phyloP scores from a whole-genome alignment of 1,140 invertebrate species.

The Drosophila leontia region DNA sequence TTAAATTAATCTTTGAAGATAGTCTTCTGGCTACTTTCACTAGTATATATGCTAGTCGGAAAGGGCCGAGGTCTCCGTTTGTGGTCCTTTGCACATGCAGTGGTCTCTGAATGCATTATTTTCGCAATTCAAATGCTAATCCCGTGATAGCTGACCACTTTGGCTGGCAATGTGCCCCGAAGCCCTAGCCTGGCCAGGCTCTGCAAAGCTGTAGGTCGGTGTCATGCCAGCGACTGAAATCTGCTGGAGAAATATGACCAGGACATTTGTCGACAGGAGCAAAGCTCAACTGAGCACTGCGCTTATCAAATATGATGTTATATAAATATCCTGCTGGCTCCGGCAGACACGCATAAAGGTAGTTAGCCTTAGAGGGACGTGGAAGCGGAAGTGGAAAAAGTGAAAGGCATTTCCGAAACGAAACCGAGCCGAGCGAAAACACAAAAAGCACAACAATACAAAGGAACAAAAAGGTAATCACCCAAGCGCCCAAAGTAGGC shows the following conservation, averaged over 20 bases:
- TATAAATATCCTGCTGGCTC: constrained; percentile 62
- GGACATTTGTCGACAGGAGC: constrained; percentile 57
- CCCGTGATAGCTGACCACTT: constrained; percentile 18
- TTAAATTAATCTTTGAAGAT: no score
- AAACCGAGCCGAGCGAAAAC: constrained; percentile 32
- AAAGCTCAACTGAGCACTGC: constrained; percentile 36
- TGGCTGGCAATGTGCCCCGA: background rate
- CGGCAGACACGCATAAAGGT: constrained; percentile 70
- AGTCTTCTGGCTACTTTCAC: no score
- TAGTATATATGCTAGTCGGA: no score
- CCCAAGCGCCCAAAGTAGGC: constrained; percentile 49
- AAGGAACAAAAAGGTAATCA: constrained; percentile 73
- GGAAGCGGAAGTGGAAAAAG: constrained; percentile 44
- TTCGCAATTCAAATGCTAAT: constrained; percentile 12
- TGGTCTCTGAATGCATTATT: constrained; percentile 46
- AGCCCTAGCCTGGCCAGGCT: background rate
- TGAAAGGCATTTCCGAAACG: constrained; percentile 68
- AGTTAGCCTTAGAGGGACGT: constrained; percentile 56
- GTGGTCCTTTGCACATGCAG: constrained; percentile 27
- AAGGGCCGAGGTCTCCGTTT: constrained; percentile 12
- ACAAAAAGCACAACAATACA: constrained; percentile 49
- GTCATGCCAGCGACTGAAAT: constrained; percentile 19
- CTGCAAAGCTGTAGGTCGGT: background rate
- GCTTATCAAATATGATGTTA: constrained; percentile 72
- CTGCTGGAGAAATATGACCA: constrained; percentile 56